phyloP scores from a whole-genome alignment of 2,888 invertebrate genomes.

The Archips xylosteana region DNA sequence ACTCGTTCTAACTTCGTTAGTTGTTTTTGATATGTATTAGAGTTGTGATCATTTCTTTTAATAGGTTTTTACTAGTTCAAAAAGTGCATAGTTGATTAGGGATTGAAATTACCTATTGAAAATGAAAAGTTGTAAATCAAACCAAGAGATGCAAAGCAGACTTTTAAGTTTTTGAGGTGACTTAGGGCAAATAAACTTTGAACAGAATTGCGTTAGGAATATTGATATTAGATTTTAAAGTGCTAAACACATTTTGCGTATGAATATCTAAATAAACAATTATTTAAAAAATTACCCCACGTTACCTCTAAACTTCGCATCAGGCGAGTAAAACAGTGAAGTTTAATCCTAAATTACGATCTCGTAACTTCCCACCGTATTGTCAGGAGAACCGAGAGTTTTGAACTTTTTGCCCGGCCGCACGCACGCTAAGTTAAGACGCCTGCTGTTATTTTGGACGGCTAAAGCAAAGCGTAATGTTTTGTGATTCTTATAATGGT shows the following conservation, averaged over 20 bases:
- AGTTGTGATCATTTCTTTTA: too few relatives aligned
- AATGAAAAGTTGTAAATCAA: too few relatives aligned
- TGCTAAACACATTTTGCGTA: not conserved
- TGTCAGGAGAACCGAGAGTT: not conserved
- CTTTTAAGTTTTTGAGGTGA: too few relatives aligned
- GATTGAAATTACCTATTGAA: too few relatives aligned
- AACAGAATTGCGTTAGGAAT: not conserved
- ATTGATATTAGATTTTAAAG: not conserved
- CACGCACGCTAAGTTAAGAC: slow-evolving; percentile 1
- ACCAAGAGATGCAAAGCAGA: too few relatives aligned
- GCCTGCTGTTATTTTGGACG: not conserved
- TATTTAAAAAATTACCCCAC: not conserved
- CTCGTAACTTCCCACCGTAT: not conserved
- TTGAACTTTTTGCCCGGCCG: not conserved
- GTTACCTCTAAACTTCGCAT: not conserved
- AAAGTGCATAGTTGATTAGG: too few relatives aligned
- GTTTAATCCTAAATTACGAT: slow-evolving; percentile 12
- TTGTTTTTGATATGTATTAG: too few relatives aligned
- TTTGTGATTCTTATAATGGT: slow-evolving; percentile 1
- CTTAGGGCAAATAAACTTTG: not conserved
- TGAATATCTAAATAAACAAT: not conserved
- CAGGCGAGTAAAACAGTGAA: not conserved
- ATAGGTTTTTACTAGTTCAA: too few relatives aligned
- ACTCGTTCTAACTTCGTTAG: too few relatives aligned
- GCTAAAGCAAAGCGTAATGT: not conserved